Evolutionary conservation across 2,113 vertebrate species (phyloP).

Genomic region (Lates calcarifer): DNA sequence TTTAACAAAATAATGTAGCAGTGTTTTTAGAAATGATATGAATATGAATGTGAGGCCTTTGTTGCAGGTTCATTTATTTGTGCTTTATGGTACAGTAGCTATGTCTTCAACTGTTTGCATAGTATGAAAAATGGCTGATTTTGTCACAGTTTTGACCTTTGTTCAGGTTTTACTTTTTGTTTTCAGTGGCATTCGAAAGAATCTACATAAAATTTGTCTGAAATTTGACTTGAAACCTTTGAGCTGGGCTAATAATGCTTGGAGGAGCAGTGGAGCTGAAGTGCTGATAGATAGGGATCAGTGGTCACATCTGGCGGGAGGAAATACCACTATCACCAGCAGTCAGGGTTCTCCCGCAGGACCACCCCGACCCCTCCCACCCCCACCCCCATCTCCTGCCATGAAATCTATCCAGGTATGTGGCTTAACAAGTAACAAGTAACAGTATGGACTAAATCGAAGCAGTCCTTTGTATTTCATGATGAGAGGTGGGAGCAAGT

Average conservation of each 20-base stretch:
- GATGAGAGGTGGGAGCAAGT: background rate
- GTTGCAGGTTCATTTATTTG: background rate
- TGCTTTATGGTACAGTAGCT: background rate
- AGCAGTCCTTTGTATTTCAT: slow-evolving; percentile 16
- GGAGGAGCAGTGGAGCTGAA: slow-evolving; percentile 4
- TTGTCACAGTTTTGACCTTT: background rate
- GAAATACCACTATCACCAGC: slow-evolving; percentile 62
- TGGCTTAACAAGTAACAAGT: too few relatives aligned
- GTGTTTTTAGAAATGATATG: background rate
- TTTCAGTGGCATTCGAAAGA: slow-evolving; percentile 45
- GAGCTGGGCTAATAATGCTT: slow-evolving; percentile 20
- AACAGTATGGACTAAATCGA: slow-evolving; percentile 24
- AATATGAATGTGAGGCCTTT: background rate
- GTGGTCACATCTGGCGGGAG: slow-evolving; percentile 77
- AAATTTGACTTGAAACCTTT: slow-evolving; percentile 51
- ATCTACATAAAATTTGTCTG: slow-evolving; percentile 28
- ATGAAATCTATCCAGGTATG: slow-evolving; percentile 68
- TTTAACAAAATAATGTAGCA: background rate
- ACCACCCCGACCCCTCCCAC: background rate
- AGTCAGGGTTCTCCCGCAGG: slow-evolving; percentile 33
- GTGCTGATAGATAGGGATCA: slow-evolving; percentile 72
- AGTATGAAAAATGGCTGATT: background rate
- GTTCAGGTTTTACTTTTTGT: background rate
- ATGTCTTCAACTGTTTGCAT: background rate
- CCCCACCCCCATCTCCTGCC: slow-evolving; percentile 10